Evolutionary conservation across 2,888 invertebrate species (phyloP), one percentile per base, ranked within the genome.

Genomic region (Ormyrus thymus): DNA sequence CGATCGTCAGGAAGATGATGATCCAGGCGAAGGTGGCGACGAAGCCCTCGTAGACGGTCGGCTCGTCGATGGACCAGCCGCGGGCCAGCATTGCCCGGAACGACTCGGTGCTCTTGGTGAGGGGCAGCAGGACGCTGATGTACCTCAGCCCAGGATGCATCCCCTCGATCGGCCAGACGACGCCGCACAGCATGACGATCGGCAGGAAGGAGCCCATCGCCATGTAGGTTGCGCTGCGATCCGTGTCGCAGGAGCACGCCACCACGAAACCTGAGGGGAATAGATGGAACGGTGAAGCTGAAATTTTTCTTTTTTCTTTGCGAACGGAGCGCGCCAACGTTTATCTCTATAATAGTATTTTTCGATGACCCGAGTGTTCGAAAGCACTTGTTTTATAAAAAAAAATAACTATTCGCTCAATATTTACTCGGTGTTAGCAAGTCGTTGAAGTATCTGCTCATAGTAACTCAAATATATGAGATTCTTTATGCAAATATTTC

Each of bases 131-230:
- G 84, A 92, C 94, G 83, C 96, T 95, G 61, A 97, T 87, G 87
- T 93, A 93, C 87, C 93, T 93, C 6, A 97, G 91, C 59, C 94
- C 85, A 0, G 92, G 90, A 87, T 97, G 96, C 96, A 98, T 98
- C 58, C 95, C 97, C 92, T 98, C 97, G 81, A 97, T 92, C 0
- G 98, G 98, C 98, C 98, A 98, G 84, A 98, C 95, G 80, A 98
- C 97, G 69, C 97, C 97, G 84, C 96, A 96, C 6, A 97, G 90
- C 93, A 97, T 93, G 29, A 97, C 94, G 89, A 96, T 95, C 1
- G 97, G 97, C 80, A 97, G 89, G 89, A 97, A 97, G 0, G 96
- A 96, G 0, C 97, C 97, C 90, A 97, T 92, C 0, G 96, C 96
- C 86, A 96, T 90, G 86, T 96, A 96, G 0, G 96, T 97, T 0